Conservation (phyloP, 2,888 invertebrate genomes). For the Clitarchus hookeri region DNA sequence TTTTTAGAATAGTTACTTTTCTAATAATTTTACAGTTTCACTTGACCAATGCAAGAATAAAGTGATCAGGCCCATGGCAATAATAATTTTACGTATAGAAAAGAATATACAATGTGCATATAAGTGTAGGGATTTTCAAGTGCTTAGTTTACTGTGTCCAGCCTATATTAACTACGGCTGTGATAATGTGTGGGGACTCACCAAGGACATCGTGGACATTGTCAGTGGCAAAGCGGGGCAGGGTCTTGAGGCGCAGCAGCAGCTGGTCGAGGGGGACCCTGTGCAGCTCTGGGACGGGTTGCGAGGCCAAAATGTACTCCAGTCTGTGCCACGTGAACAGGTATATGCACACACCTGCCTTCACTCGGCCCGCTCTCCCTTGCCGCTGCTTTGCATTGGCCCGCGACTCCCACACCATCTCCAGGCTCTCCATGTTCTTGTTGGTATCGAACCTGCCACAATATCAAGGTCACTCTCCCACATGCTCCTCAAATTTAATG, state of each 20-base stretch:
- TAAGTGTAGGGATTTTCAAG: too few relatives aligned
- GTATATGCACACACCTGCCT: conserved; percentile 85
- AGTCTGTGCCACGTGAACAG: conserved; percentile 74
- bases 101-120: too few relatives aligned
- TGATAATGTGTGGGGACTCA: conserved; percentile 45
- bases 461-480: too few relatives aligned
- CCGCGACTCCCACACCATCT: conserved; percentile 86
- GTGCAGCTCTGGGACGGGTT: conserved; percentile 88
- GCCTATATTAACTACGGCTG: too few relatives aligned
- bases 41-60: too few relatives aligned
- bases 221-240: conserved; percentile 59
- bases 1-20: too few relatives aligned
- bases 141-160: neutral
- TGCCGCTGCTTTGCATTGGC: conserved; percentile 89
- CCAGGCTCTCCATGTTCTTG: conserved; percentile 85
- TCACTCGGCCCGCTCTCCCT: conserved; percentile 90
- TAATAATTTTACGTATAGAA: too few relatives aligned
- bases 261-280: conserved; percentile 85
- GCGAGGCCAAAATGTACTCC: conserved; percentile 65
- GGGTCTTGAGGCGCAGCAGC: conserved; percentile 73
- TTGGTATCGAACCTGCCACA: conserved; percentile 71
- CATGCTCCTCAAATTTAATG: too few relatives aligned
- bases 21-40: too few relatives aligned
- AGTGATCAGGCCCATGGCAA: too few relatives aligned
- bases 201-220: conserved; percentile 61